These are phyloP conservation scores for Otus sunia DNA, from an alignment of 2,113 vertebrate genomes.

Conservation along the genomic window DNA sequence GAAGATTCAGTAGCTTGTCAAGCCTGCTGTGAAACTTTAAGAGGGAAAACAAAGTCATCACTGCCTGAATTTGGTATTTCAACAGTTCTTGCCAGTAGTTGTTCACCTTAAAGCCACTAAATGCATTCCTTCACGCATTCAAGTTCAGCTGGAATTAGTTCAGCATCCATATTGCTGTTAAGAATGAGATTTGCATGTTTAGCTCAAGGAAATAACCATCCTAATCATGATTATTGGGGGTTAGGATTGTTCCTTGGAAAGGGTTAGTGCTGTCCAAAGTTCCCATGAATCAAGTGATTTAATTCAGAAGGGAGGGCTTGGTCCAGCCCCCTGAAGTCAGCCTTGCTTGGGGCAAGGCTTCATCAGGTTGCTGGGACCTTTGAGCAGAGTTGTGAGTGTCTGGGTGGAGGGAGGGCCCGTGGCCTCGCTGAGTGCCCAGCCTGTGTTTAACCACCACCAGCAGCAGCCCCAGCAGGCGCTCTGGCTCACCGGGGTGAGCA, in stretches of 20 bases:
- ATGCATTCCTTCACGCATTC: not conserved
- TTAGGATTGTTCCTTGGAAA: not conserved
- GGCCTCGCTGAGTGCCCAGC: not conserved
- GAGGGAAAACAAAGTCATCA: not conserved
- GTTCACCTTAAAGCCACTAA: not conserved
- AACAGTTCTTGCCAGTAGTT: not conserved
- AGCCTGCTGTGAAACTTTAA: not conserved
- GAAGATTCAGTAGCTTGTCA: not conserved
- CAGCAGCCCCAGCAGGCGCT: not conserved
- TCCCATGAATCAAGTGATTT: not conserved
- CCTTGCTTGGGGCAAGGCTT: not conserved
- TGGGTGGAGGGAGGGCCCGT: rapidly evolving
- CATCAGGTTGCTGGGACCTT: not conserved
- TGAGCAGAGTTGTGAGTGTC: not conserved
- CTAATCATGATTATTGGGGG: no score
- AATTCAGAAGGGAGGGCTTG: not conserved
- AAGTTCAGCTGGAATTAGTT: not conserved
- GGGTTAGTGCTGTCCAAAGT: not conserved
- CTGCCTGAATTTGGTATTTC: not conserved
- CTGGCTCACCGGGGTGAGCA: not conserved
- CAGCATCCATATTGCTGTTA: not conserved
- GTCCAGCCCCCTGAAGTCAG: no score
- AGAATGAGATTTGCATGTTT: not conserved
- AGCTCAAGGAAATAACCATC: not conserved
- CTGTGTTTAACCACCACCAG: not conserved